Conservation (phyloP, 2,797 vertebrate species). For the Tolypeutes matacus region DNA sequence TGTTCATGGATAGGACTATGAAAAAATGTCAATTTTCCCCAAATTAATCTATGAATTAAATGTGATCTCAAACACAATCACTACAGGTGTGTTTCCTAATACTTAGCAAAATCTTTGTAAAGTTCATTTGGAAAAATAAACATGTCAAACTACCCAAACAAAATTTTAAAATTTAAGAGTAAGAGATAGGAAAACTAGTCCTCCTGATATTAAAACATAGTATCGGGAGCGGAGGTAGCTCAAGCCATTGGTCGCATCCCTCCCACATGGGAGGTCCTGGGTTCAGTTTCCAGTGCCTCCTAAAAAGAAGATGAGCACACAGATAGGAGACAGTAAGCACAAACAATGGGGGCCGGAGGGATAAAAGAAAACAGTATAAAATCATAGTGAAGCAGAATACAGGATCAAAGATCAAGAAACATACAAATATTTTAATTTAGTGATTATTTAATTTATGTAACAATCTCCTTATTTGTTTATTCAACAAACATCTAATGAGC, state of each 20-base stretch:
- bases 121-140: slow-evolving; percentile 2
- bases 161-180: slow-evolving; percentile 13
- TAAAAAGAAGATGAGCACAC: too few species aligned
- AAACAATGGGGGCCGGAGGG: too few species aligned
- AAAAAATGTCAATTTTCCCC: slow-evolving; percentile 14
- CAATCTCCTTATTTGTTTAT: slow-evolving; percentile 32
- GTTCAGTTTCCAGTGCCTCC: too few species aligned
- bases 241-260: too few species aligned
- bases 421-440: slow-evolving; percentile 38
- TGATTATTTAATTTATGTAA: slow-evolving; percentile 43
- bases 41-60: slow-evolving; percentile 24
- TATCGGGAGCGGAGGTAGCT: too few species aligned
- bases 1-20: slow-evolving; percentile 6
- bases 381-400: neutral
- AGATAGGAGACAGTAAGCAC: too few species aligned
- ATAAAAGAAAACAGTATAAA: too few species aligned
- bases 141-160: neutral
- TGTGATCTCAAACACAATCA: slow-evolving; percentile 7
- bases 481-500: neutral
- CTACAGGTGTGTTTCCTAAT: neutral
- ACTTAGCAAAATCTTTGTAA: slow-evolving; percentile 38
- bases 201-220: neutral
- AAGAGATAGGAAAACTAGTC: slow-evolving; percentile 27
- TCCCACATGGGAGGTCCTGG: too few species aligned
- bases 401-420: neutral